Evolutionary conservation across 2,797 vertebrate genomes (phyloP), one percentile per base, ranked within the genome.

Genomic region (Cheirogaleus major): DNA sequence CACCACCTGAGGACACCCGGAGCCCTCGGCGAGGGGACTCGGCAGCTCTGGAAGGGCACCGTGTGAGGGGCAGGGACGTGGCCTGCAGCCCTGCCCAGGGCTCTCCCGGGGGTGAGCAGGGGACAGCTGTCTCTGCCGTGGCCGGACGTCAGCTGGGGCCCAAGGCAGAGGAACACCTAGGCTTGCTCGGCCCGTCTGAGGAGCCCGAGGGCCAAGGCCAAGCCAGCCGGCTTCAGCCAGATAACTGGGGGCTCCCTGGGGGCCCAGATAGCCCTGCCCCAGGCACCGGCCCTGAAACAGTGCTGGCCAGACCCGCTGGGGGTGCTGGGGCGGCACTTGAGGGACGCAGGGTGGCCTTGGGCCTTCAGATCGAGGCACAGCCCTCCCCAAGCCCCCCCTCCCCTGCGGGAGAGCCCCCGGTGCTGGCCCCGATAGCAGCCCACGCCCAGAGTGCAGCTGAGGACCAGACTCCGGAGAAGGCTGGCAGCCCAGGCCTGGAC

Each of bases 311-410:
- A 92, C 95, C 95, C 12, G 81, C 95, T n/a, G 13, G 45, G 97
- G 81, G 97, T 32, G 95, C 84, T 96, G 0, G 61, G 50, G 80
- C 88, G 6, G 88, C 92, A 87, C 69, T 57, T 41, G 95, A 97
- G 50, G 94, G 91, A 94, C 95, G 92, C 93, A 97, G 96, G 90
- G 55, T 55, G 13, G 97, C 98, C 94, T 95, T 98, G 20, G 98
- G 97, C 97, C 96, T 98, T 98, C 95, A 92, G 96, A 95, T 98
- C 1, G 22, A 32, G 98, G 85, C 95, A 92, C 22, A 97, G 97
- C 86, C 96, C 81, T 97, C 98, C 91, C 96, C 43, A 8, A 79
- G 84, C 87, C 12, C 1, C 30, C 78, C 97, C 59, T 93, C 96
- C 92, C 93, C 98, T 0, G 97, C 97, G 38, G 91, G 80, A 43